Evolutionary conservation across 2,888 invertebrate species (phyloP).

Genomic region (Himalopsyche japonica): DNA sequence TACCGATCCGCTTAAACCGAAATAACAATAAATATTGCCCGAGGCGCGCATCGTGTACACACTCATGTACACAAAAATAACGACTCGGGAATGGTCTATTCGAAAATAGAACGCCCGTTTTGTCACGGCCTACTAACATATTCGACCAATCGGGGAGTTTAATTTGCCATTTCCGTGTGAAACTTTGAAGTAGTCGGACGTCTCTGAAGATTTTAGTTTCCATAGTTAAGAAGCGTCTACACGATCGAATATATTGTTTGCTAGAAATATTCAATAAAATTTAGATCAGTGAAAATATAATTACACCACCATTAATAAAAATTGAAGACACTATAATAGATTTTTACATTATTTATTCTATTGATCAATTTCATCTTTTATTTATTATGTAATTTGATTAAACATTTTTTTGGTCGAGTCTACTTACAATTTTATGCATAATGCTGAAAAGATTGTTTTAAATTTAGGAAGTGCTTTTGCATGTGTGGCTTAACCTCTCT

Average conservation of each 20-base stretch:
- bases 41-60: neutral
- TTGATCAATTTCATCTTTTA: too few relatives aligned
- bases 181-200: neutral
- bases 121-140: constrained; percentile 16
- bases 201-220: neutral
- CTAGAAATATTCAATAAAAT: too few relatives aligned
- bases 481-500: too few relatives aligned
- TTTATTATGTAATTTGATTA: too few relatives aligned
- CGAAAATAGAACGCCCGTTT: constrained; percentile 22
- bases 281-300: too few relatives aligned
- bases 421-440: too few relatives aligned
- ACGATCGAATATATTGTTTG: neutral
- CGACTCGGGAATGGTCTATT: constrained; percentile 27
- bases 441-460: too few relatives aligned
- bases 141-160: neutral
- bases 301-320: too few relatives aligned
- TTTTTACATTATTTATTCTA: too few relatives aligned
- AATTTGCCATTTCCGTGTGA: neutral
- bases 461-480: too few relatives aligned
- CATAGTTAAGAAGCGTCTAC: neutral
- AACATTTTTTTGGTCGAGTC: too few relatives aligned
- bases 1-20: neutral
- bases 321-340: too few relatives aligned
- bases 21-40: neutral
- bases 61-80: neutral